Evolutionary conservation across 2,888 invertebrate species (phyloP).

Genomic region (Tuta absoluta): DNA sequence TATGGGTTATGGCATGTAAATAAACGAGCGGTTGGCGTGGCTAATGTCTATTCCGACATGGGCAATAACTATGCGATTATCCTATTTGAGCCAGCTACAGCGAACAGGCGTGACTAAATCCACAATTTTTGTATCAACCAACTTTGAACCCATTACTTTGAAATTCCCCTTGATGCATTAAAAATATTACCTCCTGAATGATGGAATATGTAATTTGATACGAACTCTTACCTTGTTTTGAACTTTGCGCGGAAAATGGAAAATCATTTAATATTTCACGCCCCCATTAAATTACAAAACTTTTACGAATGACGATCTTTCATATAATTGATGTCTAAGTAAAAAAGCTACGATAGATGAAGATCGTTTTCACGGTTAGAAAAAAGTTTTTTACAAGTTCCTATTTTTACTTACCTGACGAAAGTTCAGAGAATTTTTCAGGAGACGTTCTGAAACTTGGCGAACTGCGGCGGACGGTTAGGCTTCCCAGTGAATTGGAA

Average conservation of each 20-base stretch:
- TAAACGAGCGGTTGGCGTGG: conserved; percentile 78
- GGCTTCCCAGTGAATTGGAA: conserved; percentile 63
- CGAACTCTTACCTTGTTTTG: conserved; percentile 18
- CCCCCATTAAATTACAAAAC: no score
- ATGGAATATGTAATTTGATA: conserved; percentile 16
- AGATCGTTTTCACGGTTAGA: no score
- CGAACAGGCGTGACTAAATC: conserved; percentile 66
- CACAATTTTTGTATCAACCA: conserved; percentile 62
- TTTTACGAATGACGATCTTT: conserved; percentile 10
- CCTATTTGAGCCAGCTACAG: conserved; percentile 68
- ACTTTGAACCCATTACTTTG: conserved; percentile 51
- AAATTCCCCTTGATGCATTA: conserved; percentile 14
- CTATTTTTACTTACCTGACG: neutral
- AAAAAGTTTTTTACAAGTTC: no score
- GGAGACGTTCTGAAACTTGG: conserved; percentile 2
- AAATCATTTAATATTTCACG: conserved; percentile 29
- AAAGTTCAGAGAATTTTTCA: conserved; percentile 7
- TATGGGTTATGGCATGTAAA: conserved; percentile 64
- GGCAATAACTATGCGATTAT: conserved; percentile 75
- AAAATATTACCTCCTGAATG: conserved; percentile 19
- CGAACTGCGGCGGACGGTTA: neutral
- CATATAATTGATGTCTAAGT: no score
- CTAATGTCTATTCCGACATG: conserved; percentile 71
- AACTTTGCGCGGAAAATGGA: conserved; percentile 28
- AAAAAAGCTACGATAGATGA: no score